A percentile compares a stretch with the other conserved stretches of the same genome.
These are phyloP conservation scores for Hyles euphorbiae DNA, from an alignment of 1,140 invertebrate genomes.

Conservation along the genomic window DNA sequence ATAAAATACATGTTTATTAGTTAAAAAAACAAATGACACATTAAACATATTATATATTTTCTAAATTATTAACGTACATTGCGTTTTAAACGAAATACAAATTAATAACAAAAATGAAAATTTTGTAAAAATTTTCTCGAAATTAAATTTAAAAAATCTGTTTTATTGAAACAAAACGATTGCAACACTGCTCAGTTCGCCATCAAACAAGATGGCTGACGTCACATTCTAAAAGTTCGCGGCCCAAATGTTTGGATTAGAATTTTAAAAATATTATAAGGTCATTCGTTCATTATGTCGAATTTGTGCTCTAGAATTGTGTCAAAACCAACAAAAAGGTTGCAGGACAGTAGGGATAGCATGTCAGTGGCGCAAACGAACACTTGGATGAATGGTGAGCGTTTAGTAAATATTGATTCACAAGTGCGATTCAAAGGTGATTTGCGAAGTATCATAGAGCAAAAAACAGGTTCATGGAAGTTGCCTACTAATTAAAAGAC, in stretches of 20 bases:
- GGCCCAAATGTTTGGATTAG: constrained; percentile 36
- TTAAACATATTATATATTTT: no score
- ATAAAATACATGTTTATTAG: no score
- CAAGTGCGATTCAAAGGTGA: constrained; percentile 22
- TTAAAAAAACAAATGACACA: no score
- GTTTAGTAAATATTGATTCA: constrained; percentile 64
- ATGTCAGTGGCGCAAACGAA: constrained; percentile 87
- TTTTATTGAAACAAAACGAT: no score
- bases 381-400: constrained; percentile 90
- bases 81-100: no score
- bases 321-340: constrained; percentile 81
- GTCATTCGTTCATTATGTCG: constrained; percentile 77
- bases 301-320: constrained; percentile 85
- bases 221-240: constrained; percentile 32
- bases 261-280: constrained; percentile 60
- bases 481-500: constrained; percentile 10
- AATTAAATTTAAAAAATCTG: no score
- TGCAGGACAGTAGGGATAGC: constrained; percentile 81
- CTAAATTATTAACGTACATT: no score
- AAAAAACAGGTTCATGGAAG: constrained; percentile 27
- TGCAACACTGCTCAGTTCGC: neutral
- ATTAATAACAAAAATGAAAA: no score
- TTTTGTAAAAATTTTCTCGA: no score
- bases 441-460: constrained; percentile 25
- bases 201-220: constrained; percentile 51